Conservation (phyloP, 2,888 invertebrate genomes). For the Cerceris rybyensis region DNA sequence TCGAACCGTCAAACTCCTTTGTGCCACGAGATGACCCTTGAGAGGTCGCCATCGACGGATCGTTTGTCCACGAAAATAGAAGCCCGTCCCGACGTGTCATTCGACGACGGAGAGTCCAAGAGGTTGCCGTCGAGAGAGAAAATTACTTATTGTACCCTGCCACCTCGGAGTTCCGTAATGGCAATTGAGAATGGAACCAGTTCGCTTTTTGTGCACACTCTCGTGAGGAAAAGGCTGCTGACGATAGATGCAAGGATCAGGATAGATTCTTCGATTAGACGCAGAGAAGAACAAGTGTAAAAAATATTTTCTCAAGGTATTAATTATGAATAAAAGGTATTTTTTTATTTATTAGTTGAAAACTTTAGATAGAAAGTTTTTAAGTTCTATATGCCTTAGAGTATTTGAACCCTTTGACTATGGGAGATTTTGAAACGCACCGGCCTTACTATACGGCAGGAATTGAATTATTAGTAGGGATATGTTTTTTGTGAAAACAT, state of each 20-base stretch:
- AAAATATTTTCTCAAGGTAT: too few species aligned
- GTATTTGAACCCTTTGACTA: too few species aligned
- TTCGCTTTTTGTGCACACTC: not conserved
- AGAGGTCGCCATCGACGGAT: slow-evolving; percentile 40
- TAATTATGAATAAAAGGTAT: too few species aligned
- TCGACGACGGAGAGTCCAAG: slow-evolving; percentile 8
- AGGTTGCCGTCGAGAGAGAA: not conserved
- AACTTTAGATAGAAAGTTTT: too few species aligned
- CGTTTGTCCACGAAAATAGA: slow-evolving; percentile 61
- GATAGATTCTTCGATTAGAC: not conserved
- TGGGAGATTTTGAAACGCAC: too few species aligned
- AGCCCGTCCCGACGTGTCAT: slow-evolving; percentile 34
- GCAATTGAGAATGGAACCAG: slow-evolving; percentile 4
- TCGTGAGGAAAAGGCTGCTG: not conserved
- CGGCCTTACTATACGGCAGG: too few species aligned
- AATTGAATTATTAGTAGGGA: too few species aligned
- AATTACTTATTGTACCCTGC: slow-evolving; percentile 7
- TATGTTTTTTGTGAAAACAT: too few species aligned
- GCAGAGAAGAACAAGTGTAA: not conserved
- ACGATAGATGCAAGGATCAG: not conserved
- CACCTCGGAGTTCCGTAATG: slow-evolving; percentile 1
- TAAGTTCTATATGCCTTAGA: too few species aligned
- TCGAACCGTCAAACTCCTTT: slow-evolving; percentile 36
- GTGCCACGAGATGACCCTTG: slow-evolving; percentile 40
- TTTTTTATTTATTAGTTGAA: too few species aligned